Percentiles rank a stretch among this genome's conserved stretches.
Conservation (phyloP, 1,140 invertebrate genomes). For the Drosophila elegans region DNA sequence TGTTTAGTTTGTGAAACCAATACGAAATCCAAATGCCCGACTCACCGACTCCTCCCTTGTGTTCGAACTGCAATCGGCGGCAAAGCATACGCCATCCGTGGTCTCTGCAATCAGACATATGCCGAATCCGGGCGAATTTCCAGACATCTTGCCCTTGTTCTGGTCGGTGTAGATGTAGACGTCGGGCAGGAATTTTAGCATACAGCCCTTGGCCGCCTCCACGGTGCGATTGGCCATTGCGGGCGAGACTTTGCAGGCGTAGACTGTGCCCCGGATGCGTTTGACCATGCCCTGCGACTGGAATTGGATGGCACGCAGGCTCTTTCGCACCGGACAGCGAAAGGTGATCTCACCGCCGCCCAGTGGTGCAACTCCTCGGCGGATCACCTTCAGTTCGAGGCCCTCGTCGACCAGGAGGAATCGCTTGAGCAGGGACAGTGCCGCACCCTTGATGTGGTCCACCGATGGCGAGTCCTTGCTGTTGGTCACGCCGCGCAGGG, state of each 20-base stretch:
- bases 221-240: slow-evolving; percentile 96
- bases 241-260: slow-evolving; percentile 91
- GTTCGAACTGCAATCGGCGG: slow-evolving; percentile 87
- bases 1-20: neutral
- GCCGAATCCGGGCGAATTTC: slow-evolving; percentile 96
- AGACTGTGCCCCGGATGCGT: slow-evolving; percentile 93
- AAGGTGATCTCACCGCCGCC: slow-evolving; percentile 97
- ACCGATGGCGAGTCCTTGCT: slow-evolving; percentile 93
- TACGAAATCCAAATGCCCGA: neutral
- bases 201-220: slow-evolving; percentile 95
- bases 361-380: slow-evolving; percentile 92
- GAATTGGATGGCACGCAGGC: slow-evolving; percentile 87
- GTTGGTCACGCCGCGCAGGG: slow-evolving; percentile 95
- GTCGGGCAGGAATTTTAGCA: slow-evolving; percentile 97
- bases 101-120: slow-evolving; percentile 96
- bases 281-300: slow-evolving; percentile 96
- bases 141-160: slow-evolving; percentile 92
- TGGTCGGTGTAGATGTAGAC: slow-evolving; percentile 98
- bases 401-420: slow-evolving; percentile 96
- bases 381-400: slow-evolving; percentile 93
- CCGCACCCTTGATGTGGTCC: slow-evolving; percentile 93
- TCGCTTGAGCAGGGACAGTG: slow-evolving; percentile 92
- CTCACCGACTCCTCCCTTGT: slow-evolving; percentile 67
- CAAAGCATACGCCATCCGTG: slow-evolving; percentile 92
- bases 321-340: slow-evolving; percentile 91